phyloP scores from a whole-genome alignment of 2,888 invertebrate species.

The Parascotia fuliginaria region DNA sequence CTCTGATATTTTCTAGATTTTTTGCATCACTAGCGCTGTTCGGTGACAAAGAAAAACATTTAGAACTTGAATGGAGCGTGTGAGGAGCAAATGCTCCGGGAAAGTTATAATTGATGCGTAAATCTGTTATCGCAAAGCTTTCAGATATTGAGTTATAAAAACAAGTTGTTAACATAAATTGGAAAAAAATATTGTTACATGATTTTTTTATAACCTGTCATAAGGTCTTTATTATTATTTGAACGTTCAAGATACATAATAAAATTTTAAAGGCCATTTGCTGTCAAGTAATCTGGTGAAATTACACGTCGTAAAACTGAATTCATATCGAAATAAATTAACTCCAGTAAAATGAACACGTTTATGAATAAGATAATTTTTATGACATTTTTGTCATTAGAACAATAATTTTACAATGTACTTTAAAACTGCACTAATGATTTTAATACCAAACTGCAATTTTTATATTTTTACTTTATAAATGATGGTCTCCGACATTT shows the following conservation, averaged over 20 bases:
- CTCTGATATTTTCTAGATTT: constrained; percentile 19
- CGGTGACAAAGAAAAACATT: constrained; percentile 27
- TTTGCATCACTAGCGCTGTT: constrained; percentile 19
- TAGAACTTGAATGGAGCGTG: constrained; percentile 25
- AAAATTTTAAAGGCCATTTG: constrained; percentile 75
- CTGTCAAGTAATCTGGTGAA: constrained; percentile 64
- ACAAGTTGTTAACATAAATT: constrained; percentile 81
- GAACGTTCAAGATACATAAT: constrained; percentile 72
- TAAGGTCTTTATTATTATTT: constrained; percentile 82
- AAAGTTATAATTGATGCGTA: constrained; percentile 75
- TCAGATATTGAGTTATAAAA: constrained; percentile 78
- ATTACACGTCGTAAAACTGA: constrained; percentile 60
- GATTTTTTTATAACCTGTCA: constrained; percentile 75
- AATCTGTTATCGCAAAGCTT: constrained; percentile 73
- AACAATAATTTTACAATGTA: not conserved
- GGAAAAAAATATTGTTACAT: constrained; percentile 76
- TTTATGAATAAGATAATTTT: not conserved
- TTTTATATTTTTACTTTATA: too few species aligned
- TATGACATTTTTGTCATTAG: too few species aligned
- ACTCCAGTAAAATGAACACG: constrained; percentile 29
- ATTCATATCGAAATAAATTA: constrained; percentile 52
- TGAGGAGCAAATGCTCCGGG: constrained; percentile 52
- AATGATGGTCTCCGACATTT: too few species aligned
- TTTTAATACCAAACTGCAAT: too few species aligned
- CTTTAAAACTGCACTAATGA: too few species aligned